Evolutionary conservation across 2,797 vertebrate species (phyloP), one percentile per base, ranked within the genome.

Genomic region (Propithecus deckenii): DNA sequence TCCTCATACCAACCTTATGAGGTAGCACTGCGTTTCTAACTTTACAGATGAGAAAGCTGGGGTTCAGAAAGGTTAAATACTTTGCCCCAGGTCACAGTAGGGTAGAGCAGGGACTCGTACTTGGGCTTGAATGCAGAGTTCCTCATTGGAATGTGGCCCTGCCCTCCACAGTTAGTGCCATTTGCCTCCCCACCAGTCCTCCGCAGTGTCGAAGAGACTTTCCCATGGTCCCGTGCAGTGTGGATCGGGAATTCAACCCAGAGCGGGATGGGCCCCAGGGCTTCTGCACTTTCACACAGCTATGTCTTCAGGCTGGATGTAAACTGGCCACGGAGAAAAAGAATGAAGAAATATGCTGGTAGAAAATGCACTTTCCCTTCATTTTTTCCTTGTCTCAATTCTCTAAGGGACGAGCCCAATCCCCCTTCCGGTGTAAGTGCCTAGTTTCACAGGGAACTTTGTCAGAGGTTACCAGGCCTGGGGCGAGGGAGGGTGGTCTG

Each of bases 1-100:
- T 87, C 89, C 72, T 95, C 78, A 89, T 41, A 55, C 65, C 81
- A 90, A 35, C 28, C 78, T n/a, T 80, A 61, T 52, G 69, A 91
- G n/a, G n/a, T 48, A 50, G 18, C 17, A 7, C 18, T 5, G 38
- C n/a, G 46, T 83, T 57, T 48, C 38, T 52, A 38, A 79, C 35
- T 94, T 69, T 65, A 71, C 28, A 91, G 75, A n/a, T 72, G 74
- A 89, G 63, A 63, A 63, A 86, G 72, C 75, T 87, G 30, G 89
- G 57, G 69, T 59, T 88, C 85, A 43, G 23, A 52, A 57, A 84
- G 28, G 9, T 75, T 43, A 30, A n/a, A 15, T 32, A 10, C 30
- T 79, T 74, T 76, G 69, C 61, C 43, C 28, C 15, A 4, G 20
- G 50, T 59, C 69, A 74, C 79, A 17, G 14, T 4, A 61, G 41